A percentile compares a stretch with the other conserved stretches of the same genome.
Conservation (phyloP, 2,888 invertebrate genomes). For the Alitta virens region DNA sequence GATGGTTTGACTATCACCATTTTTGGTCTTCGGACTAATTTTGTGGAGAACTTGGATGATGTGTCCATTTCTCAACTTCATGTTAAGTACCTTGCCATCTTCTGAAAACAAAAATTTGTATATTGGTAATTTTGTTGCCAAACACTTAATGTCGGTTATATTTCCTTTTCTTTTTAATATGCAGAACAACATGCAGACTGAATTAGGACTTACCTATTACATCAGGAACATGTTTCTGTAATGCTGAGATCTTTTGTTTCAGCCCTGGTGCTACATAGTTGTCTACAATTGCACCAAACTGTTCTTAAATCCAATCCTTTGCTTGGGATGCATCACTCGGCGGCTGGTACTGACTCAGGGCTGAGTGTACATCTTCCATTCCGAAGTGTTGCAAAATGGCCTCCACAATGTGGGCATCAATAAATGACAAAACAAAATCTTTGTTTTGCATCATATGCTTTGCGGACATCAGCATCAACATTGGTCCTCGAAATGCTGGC, state of each 20-base stretch:
- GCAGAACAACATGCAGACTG: too few species aligned
- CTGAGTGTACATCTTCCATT: slow-evolving; percentile 11
- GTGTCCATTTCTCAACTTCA: neutral
- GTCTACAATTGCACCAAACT: slow-evolving; percentile 11
- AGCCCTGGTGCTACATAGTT: slow-evolving; percentile 6
- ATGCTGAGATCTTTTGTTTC: neutral
- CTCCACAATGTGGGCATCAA: slow-evolving; percentile 25
- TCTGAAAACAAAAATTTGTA: neutral
- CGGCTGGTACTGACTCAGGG: too few species aligned
- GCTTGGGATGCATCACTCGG: neutral
- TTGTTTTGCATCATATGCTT: slow-evolving; percentile 26
- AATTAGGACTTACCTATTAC: too few species aligned
- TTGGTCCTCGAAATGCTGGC: slow-evolving; percentile 19
- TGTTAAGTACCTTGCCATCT: neutral
- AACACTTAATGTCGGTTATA: too few species aligned
- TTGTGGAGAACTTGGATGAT: neutral
- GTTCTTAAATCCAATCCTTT: slow-evolving; percentile 14
- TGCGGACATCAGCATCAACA: slow-evolving; percentile 23
- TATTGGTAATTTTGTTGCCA: too few species aligned
- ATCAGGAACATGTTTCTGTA: neutral
- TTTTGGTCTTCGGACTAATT: neutral
- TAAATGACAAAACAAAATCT: slow-evolving; percentile 24
- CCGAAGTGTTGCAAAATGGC: slow-evolving; percentile 23
- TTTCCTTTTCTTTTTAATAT: too few species aligned
- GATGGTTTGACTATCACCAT: neutral